Evolutionary conservation across 2,113 vertebrate species (phyloP), one percentile per base, ranked within the genome.

Genomic region (Orientallactaga bullata): DNA sequence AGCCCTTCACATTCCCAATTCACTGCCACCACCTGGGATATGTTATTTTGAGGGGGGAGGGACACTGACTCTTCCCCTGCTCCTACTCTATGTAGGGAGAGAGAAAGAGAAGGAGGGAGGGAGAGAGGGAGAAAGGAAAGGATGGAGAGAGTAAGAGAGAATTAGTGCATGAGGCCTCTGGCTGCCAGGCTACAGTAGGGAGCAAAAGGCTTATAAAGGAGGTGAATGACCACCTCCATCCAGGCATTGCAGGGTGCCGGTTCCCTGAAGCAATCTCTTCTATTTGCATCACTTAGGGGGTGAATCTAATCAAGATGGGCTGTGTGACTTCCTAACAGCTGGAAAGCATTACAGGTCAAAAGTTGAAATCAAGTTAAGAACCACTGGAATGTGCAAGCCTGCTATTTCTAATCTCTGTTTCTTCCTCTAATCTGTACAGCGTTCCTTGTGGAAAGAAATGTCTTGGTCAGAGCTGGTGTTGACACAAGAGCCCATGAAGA

Each of bases 1-100:
- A 98, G 96, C 95, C 96, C 91, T 93, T 51, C 51, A 80, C 93
- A 97, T 98, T 98, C 96, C 97, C 85, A 96, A 90, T 86, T 94
- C 97, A 98, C 90, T 96, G 92, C 77, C 28, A 72, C 97, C 98
- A 98, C 97, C 97, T 98, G 98, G 73, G 89, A 92, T 95, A 93
- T 97, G 95, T 98, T 98, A 97, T 97, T 97, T 97, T 95, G 95
- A 96, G 90, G 89, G 89, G 95, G 93, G 90, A 95, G 94, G 91
- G 94, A 95, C 95, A 83, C 68, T 74, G 95, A 85, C 90, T 94
- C 89, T 24, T 71, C 60, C 69, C 65, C 66, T 42, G 30, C 72
- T 80, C 69, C 77, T 35, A 96, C 79, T 92, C 93, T 95, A 39
- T 82, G 28, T 73, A 10, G 26, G 26, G 15, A 3, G 20, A 21